Evolutionary conservation across 2,888 invertebrate genomes (phyloP), one percentile per base, ranked within the genome.

Genomic region (Brachypterus glaber): DNA sequence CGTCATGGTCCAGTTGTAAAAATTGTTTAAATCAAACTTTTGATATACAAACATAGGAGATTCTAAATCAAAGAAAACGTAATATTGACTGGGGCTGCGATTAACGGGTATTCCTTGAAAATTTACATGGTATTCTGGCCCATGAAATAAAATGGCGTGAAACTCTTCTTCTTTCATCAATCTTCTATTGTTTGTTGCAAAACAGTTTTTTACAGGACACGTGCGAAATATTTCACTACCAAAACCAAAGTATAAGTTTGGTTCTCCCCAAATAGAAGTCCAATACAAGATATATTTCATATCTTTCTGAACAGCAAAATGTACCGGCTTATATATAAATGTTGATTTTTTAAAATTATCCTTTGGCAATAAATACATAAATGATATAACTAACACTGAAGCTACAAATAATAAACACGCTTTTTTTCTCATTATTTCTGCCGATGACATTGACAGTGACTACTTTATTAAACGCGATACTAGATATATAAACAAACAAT

Each of bases 1-100:
- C 1, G 69, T 72, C 71, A 74, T 73, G 2, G 74, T 75, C 41
- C 69, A 54, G 50, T 76, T 76, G 47, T 70, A 79, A 39, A 74
- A 72, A 18, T 60, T 47, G 4, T 57, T 49, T 30, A 64, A 62
- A 30, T 48, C 43, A 5, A 43, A 41, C 1, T 38, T n/a, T 3
- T 38, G 12, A 1, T 37, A 17, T 1, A 58, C 41, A 39, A 62
- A 54, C 2, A 40, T 44, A 9, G 68, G 66, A 11, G 68, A 62
- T 47, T 75, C 75, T 51, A 70, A 57, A 24, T 66, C 54, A 1
- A 67, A 64, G 45, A 68, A 74, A 1, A 74, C 61, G 48, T 74
- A 75, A 9, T 53, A 45, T 52, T 76, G 75, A 8, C 58, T 34
- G 0, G 54, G 38, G 1, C 46, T 49, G n/a, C 74, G 58, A 1